phyloP scores from a whole-genome alignment of 2,113 vertebrate species.

The Pyrgilauda ruficollis region DNA sequence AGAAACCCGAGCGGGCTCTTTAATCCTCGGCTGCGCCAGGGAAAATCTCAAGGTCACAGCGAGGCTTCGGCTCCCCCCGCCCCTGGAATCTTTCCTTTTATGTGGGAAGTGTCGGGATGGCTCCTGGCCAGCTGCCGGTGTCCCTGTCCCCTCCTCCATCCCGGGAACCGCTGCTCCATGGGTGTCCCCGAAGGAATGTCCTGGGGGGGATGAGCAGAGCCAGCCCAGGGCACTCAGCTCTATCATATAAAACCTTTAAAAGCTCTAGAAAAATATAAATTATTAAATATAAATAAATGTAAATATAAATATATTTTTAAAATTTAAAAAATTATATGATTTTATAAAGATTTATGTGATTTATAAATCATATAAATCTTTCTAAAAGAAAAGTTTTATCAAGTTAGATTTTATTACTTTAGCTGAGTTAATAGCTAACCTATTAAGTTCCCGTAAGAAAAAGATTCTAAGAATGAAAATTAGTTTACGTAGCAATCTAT shows the following conservation, averaged over 20 bases:
- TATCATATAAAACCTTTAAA: too few species aligned
- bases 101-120: background rate
- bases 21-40: slow-evolving; percentile 10
- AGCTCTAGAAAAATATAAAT: too few species aligned
- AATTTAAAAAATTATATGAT: too few species aligned
- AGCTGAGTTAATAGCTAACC: background rate
- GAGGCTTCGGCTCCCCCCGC: background rate
- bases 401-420: background rate
- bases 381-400: background rate
- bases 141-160: background rate
- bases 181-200: background rate
- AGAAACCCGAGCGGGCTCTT: background rate
- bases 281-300: too few species aligned
- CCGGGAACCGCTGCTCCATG: background rate
- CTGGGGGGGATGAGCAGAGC: background rate
- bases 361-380: background rate
- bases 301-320: too few species aligned
- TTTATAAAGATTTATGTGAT: too few species aligned
- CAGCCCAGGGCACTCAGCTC: background rate
- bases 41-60: slow-evolving; percentile 19
- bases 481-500: background rate
- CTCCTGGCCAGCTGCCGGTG: background rate
- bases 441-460: background rate
- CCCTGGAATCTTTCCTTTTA: background rate
- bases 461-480: background rate